phyloP scores from a whole-genome alignment of 2,888 invertebrate genomes.

The Diloba caeruleocephala region DNA sequence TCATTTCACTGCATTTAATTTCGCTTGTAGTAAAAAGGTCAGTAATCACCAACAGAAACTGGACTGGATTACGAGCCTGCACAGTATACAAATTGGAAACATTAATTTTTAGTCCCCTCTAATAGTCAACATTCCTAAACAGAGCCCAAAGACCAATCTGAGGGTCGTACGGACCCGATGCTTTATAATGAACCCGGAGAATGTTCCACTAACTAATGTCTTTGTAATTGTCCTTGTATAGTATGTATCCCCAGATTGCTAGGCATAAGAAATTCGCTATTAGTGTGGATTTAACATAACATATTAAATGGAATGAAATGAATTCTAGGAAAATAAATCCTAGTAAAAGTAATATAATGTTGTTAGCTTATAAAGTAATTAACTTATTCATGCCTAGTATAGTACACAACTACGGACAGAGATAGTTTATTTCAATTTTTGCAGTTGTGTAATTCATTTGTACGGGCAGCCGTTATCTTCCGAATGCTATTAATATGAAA shows the following conservation, averaged over 20 bases:
- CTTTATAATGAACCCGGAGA: slow-evolving; percentile 72
- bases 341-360: no score
- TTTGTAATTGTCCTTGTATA: slow-evolving; percentile 64
- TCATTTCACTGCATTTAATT: no score
- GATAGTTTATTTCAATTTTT: no score
- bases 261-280: slow-evolving; percentile 44
- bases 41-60: slow-evolving; percentile 19
- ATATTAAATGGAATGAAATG: no score
- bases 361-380: no score
- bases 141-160: slow-evolving; percentile 55
- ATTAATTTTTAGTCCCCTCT: slow-evolving; percentile 66
- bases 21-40: slow-evolving; percentile 20
- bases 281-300: slow-evolving; percentile 17
- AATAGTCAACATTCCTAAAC: slow-evolving; percentile 74
- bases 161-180: slow-evolving; percentile 66
- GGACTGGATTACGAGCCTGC: slow-evolving; percentile 15
- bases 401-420: no score
- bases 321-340: no score
- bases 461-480: no score
- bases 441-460: no score
- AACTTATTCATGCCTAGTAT: no score
- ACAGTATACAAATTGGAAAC: slow-evolving; percentile 58
- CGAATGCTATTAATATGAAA: no score
- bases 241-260: slow-evolving; percentile 44
- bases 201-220: slow-evolving; percentile 67